Conservation (phyloP, 2,888 invertebrate species). For the Timema cristinae region DNA sequence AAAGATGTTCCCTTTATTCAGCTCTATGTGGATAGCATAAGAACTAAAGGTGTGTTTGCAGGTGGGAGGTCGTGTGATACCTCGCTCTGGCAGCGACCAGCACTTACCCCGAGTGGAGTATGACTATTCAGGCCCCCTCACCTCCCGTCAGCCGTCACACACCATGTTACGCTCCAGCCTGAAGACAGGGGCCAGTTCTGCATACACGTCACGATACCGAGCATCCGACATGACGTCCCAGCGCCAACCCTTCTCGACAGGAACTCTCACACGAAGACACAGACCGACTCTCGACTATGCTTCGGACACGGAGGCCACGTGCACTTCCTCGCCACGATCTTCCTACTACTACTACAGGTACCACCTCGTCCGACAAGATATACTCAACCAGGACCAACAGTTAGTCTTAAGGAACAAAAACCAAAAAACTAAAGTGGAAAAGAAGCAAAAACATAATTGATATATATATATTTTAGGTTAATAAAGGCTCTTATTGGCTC, state of each 20-base stretch:
- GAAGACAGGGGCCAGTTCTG: slow-evolving; percentile 54
- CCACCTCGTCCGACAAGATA: too few species aligned
- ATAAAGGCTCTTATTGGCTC: too few species aligned
- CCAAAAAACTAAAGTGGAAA: too few species aligned
- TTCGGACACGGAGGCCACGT: slow-evolving; percentile 93
- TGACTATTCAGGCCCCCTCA: slow-evolving; percentile 25
- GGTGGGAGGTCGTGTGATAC: slow-evolving; percentile 47
- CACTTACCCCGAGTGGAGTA: slow-evolving; percentile 84
- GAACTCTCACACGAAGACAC: slow-evolving; percentile 48
- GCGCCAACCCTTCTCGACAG: slow-evolving; percentile 25
- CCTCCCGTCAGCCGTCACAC: slow-evolving; percentile 57
- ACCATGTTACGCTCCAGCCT: slow-evolving; percentile 69
- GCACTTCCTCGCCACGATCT: slow-evolving; percentile 61
- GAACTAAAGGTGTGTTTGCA: background rate
- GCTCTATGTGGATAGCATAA: too few species aligned
- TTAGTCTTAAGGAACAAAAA: too few species aligned
- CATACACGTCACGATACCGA: slow-evolving; percentile 20
- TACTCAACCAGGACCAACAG: too few species aligned
- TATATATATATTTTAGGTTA: too few species aligned
- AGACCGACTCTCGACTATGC: slow-evolving; percentile 82
- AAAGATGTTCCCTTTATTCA: too few species aligned
- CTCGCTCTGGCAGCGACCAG: slow-evolving; percentile 88
- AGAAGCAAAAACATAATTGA: too few species aligned
- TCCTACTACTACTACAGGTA: slow-evolving; percentile 66
- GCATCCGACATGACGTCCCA: slow-evolving; percentile 19